Evolutionary conservation across 1,140 invertebrate species (phyloP).

Genomic region (Colletes gigas): DNA sequence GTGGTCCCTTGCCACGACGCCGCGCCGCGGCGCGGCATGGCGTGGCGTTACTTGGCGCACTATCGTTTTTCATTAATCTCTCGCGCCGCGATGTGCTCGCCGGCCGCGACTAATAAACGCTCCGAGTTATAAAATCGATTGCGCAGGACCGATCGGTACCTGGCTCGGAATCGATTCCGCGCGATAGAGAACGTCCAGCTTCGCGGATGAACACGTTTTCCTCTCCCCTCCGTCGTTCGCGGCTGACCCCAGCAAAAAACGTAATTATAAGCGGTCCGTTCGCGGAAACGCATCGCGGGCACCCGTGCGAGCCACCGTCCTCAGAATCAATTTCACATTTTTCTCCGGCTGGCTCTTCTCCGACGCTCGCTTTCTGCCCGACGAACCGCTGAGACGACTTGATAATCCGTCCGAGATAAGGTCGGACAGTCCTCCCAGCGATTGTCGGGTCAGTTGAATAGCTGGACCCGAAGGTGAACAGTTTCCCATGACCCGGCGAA

Average conservation of each 20-base stretch:
- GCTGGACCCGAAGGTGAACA: constrained; percentile 16
- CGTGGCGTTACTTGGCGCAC: not conserved
- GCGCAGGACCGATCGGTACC: not conserved
- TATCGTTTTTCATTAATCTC: constrained; percentile 10
- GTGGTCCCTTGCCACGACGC: not conserved
- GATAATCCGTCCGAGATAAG: constrained; percentile 41
- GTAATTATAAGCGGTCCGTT: constrained; percentile 22
- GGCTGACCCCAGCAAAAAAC: not conserved
- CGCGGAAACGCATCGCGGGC: constrained; percentile 1
- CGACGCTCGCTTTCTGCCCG: not conserved
- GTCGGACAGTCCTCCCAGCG: constrained; percentile 15
- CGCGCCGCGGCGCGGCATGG: not conserved
- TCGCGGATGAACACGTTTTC: not conserved
- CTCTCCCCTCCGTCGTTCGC: not conserved
- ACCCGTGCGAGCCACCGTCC: not conserved
- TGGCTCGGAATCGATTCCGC: not conserved
- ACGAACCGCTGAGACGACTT: constrained; percentile 21
- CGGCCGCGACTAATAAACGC: not conserved
- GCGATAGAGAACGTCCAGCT: not conserved
- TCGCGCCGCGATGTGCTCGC: not conserved
- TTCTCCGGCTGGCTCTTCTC: not conserved
- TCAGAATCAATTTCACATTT: constrained; percentile 44
- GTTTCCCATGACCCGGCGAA: constrained; percentile 58
- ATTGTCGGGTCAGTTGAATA: constrained; percentile 13
- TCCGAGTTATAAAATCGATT: constrained; percentile 3